Percentiles rank a stretch among this genome's conserved stretches.
phyloP scores from a whole-genome alignment of 1,140 invertebrate species.

The Temnothorax longispinosus region DNA sequence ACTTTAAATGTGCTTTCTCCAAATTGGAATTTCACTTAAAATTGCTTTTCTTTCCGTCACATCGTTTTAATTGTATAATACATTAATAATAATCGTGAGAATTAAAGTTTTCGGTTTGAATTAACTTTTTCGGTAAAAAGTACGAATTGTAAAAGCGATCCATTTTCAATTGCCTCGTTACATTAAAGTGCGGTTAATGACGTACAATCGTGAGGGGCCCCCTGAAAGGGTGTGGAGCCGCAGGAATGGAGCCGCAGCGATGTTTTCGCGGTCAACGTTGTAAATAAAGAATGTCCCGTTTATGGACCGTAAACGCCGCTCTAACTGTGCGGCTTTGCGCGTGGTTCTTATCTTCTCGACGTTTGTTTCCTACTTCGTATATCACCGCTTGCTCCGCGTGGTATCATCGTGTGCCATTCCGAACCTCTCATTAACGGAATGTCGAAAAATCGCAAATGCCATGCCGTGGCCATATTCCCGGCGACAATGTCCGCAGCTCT shows the following conservation, averaged over 20 bases:
- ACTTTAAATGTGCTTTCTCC: neutral
- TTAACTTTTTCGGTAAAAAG: neutral
- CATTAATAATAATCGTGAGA: neutral
- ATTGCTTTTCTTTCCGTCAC: neutral
- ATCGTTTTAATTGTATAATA: neutral
- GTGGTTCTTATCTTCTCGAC: constrained; percentile 58
- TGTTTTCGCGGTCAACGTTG: constrained; percentile 71
- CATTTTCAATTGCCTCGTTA: constrained; percentile 64
- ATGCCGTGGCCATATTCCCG: neutral
- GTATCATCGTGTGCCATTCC: constrained; percentile 40
- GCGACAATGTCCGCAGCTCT: neutral
- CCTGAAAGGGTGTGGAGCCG: neutral
- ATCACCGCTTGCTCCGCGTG: constrained; percentile 65
- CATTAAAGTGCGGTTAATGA: constrained; percentile 78
- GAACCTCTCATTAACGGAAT: constrained; percentile 60
- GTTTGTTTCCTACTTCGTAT: constrained; percentile 78
- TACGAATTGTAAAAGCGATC: neutral
- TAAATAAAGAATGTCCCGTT: constrained; percentile 81
- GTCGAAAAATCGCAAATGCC: constrained; percentile 49
- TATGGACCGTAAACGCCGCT: constrained; percentile 81
- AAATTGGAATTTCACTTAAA: neutral
- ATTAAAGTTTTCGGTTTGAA: neutral
- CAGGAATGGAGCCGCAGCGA: constrained; percentile 24
- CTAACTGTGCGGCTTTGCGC: constrained; percentile 71
- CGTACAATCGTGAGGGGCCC: constrained; percentile 77